Base-by-base conservation (phyloP, 2,888 invertebrate species). In the Oeneis ivallda region DNA sequence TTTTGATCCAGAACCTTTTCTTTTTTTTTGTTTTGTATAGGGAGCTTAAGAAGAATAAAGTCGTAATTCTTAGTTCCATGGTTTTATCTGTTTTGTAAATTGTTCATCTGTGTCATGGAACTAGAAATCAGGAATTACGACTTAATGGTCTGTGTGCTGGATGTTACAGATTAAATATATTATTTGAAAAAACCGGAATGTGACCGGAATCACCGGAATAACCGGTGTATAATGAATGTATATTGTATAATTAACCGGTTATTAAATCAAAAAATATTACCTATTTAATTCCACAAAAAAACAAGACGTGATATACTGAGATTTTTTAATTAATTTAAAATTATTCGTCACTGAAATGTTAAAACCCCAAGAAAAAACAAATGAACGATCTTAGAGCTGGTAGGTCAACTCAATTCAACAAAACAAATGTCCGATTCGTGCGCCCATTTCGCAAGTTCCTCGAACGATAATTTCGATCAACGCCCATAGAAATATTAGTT, bases 391-490 rank as follows among this genome's bases (percentile, higher is more conserved):
- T 26, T 26, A 26, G 71, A 74, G 72, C 74, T 70, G 69, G 72
- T 72, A 70, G 67, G 66, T 19, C 7, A 67, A 83, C 82, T 77
- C 79, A 82, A 78, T 76, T 85, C 83, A 88, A 91, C 89, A 90
- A 90, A 92, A 92, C 92, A 92, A 92, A 92, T 92, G 92, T 92
- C 92, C 85, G 90, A 90, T 89, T 87, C 86, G 87, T 92, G 86
- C 87, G 87, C 88, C 89, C 90, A 89, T 92, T 92, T 92, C 90
- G 87, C 89, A 91, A 91, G 89, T 89, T 91, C 87, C 85, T 85
- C 83, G 83, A 85, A 85, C 83, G 85, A 85, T 85, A 83, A 84
- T 83, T 86, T 84, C 79, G 83, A 87, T 83, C 82, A 82, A 88
- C 85, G 86, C 86, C 83, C 82, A 79, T 76, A 74, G 63, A 77